Evolutionary conservation across 2,888 invertebrate genomes (phyloP).

Genomic region (Megaustenia siamemsis): DNA sequence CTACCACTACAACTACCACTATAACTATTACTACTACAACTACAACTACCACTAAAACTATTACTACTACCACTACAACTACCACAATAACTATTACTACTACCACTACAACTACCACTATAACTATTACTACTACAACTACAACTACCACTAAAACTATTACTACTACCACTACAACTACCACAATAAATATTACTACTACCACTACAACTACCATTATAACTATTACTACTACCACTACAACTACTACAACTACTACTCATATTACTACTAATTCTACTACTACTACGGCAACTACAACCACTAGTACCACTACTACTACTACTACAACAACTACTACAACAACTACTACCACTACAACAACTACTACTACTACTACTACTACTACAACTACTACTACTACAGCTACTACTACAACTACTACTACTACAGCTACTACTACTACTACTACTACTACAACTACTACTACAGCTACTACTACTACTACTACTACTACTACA

Average conservation of each 20-base stretch:
- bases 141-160: too few species aligned
- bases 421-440: background rate
- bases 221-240: too few species aligned
- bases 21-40: background rate
- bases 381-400: conserved; percentile 1
- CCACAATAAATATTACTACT: too few species aligned
- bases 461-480: background rate
- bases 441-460: background rate
- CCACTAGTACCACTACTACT: background rate
- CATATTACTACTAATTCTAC: background rate
- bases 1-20: background rate
- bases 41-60: background rate
- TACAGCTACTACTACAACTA: background rate
- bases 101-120: too few species aligned
- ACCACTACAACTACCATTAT: too few species aligned
- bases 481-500: background rate
- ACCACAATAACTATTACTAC: too few species aligned
- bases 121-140: too few species aligned
- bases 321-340: background rate
- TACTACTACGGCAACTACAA: background rate
- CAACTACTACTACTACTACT: conserved; percentile 7
- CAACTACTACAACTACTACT: too few species aligned
- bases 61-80: too few species aligned
- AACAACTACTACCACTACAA: background rate
- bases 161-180: too few species aligned